A percentile compares a stretch with the other conserved stretches of the same genome.
phyloP scores from a whole-genome alignment of 2,113 vertebrate species.

The Litocranius walleri region DNA sequence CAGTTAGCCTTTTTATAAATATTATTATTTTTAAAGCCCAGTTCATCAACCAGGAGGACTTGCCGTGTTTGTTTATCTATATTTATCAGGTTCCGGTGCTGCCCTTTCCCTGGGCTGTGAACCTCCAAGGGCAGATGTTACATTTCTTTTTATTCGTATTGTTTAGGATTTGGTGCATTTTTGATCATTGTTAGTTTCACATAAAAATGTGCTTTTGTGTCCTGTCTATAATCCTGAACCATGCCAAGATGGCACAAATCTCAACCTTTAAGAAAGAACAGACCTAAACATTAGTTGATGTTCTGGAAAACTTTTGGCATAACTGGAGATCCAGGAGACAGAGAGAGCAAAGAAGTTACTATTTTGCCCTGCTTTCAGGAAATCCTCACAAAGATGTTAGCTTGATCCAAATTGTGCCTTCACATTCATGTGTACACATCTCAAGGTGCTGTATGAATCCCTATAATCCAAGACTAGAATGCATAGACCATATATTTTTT shows the following conservation, averaged over 20 bases:
- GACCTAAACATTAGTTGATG: not conserved
- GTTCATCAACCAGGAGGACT: not conserved
- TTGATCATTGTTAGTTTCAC: not conserved
- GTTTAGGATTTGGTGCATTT: not conserved
- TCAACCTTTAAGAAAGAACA: not conserved
- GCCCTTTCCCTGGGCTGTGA: not conserved
- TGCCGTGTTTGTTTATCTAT: not conserved
- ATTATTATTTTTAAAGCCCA: not conserved
- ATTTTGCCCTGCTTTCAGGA: not conserved
- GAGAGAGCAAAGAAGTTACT: not conserved
- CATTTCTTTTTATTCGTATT: not conserved
- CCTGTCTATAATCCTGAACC: not conserved
- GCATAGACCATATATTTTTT: not conserved
- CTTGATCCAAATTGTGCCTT: not conserved
- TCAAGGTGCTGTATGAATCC: not conserved
- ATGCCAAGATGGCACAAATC: not conserved
- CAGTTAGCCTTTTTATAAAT: not conserved
- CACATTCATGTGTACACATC: accelerated
- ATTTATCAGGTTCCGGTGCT: not conserved
- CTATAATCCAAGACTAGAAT: not conserved
- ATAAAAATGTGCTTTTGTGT: not conserved
- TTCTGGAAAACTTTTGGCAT: slow-evolving; percentile 19
- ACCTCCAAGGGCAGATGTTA: not conserved
- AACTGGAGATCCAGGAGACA: not conserved
- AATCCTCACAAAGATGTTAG: not conserved